These are phyloP conservation scores for Actenoides hombroni DNA, from an alignment of 2,113 vertebrate genomes.

Conservation along the genomic window DNA sequence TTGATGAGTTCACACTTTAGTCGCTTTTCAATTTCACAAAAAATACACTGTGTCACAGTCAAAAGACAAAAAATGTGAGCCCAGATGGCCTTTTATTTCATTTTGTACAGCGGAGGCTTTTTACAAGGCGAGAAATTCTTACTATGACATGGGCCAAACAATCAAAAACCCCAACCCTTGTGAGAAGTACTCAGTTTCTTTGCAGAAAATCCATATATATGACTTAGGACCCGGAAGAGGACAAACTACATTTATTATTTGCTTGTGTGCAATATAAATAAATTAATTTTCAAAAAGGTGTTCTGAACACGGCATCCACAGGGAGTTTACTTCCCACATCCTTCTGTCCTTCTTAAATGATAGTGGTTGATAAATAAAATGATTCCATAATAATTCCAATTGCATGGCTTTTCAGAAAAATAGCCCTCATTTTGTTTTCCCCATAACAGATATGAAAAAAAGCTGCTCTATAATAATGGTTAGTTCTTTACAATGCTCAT, in stretches of 20 bases:
- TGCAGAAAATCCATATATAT: not conserved
- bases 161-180: not conserved
- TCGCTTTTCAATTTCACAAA: not conserved
- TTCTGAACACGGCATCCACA: not conserved
- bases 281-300: not conserved
- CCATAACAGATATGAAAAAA: not conserved
- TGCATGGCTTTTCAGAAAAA: not conserved
- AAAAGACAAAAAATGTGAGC: not conserved
- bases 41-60: not conserved
- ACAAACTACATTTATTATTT: not conserved
- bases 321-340: not conserved
- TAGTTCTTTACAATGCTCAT: not conserved
- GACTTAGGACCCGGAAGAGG: not conserved
- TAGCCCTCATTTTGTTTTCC: not conserved
- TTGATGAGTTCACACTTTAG: slow-evolving; percentile 27
- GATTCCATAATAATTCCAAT: not conserved
- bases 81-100: slow-evolving; percentile 37
- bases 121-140: not conserved
- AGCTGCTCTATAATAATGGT: not conserved
- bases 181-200: not conserved
- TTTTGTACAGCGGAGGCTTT: not conserved
- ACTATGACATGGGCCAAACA: not conserved
- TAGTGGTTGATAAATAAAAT: not conserved
- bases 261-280: not conserved
- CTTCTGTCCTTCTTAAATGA: not conserved